Evolutionary conservation across 1,140 invertebrate species (phyloP), one percentile per base, ranked within the genome.

Genomic region (Paralvinella palmiformis): DNA sequence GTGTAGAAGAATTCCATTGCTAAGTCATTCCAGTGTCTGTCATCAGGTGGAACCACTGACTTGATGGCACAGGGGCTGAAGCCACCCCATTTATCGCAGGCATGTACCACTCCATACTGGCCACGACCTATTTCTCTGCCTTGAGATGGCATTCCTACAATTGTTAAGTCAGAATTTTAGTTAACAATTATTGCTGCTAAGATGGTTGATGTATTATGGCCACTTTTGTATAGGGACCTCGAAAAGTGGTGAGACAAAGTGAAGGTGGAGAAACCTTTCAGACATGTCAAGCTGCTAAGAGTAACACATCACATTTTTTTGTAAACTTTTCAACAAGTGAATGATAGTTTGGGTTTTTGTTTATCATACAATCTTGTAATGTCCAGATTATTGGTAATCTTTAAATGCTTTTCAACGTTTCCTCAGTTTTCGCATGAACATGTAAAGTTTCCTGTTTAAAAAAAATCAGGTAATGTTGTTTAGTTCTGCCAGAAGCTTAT

Each of bases 41-140:
- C 91, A 80, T 95, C 92, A 3, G 90, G 88, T 0, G 91, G 91
- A 31, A 94, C 86, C 32, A 95, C 90, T 17, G 91, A 92, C 82
- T 95, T 95, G n/a, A 94, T 86, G 15, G 91, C 91, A 75, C 87
- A 91, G 0, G 88, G 88, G 48, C 85, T 81, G 53, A 84, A 85
- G 15, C 77, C 80, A 1, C 84, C 89, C 91, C 92, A 94, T 13
- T 83, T 78, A 41, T 91, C 88, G 72, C 91, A 91, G 0, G 88
- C 83, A 77, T 90, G 94, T 10, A 94, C 92, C n/a, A 95, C 91
- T 15, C 92, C 92, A 79, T 94, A 95, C 74, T 94, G 91, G 1
- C 92, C 92, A 32, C 91, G 84, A 1, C 91, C 92, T 41, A 94
- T 90, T 81, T 94, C 91, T 67, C 87, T 84, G 1, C 87, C 88